Evolutionary conservation across 1,140 invertebrate genomes (phyloP).

Genomic region (Caenorhabditis remanei): DNA sequence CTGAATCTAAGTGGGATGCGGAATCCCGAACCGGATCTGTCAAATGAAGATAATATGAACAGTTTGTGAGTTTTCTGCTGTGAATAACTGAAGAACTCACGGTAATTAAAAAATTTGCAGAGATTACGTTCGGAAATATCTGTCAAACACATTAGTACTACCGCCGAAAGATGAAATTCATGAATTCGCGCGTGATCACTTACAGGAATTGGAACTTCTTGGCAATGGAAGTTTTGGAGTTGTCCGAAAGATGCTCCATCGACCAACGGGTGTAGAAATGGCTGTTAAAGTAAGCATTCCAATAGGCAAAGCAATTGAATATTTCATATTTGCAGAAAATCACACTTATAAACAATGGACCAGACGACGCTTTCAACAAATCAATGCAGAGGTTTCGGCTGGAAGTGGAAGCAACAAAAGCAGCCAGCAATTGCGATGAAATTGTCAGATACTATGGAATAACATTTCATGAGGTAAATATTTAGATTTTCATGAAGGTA

Average conservation of each 20-base stretch:
- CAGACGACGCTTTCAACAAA: constrained; percentile 86
- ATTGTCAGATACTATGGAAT: constrained; percentile 98
- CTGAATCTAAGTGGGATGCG: neutral
- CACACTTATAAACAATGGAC: constrained; percentile 89
- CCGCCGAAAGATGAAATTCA: constrained; percentile 79
- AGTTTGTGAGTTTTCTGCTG: neutral
- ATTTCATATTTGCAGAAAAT: constrained; percentile 82
- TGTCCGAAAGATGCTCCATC: constrained; percentile 95
- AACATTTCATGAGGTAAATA: constrained; percentile 88
- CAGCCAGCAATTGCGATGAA: constrained; percentile 92
- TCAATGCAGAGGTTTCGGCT: constrained; percentile 87
- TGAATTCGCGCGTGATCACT: constrained; percentile 90
- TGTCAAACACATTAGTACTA: constrained; percentile 59
- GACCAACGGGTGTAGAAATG: constrained; percentile 87
- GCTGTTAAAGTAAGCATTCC: constrained; percentile 86
- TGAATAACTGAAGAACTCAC: neutral
- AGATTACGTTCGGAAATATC: constrained; percentile 62
- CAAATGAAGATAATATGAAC: constrained; percentile 34
- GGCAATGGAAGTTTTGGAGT: constrained; percentile 93
- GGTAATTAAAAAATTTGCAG: constrained; percentile 28
- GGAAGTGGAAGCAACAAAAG: constrained; percentile 97
- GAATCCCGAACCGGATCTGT: neutral
- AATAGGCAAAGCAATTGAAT: neutral
- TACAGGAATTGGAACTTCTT: constrained; percentile 90
- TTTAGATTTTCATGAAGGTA: neutral